A percentile compares a stretch with the other conserved stretches of the same genome.
Evolutionary conservation across 2,888 invertebrate species (phyloP).

Genomic region (Microctonus brassicae): DNA sequence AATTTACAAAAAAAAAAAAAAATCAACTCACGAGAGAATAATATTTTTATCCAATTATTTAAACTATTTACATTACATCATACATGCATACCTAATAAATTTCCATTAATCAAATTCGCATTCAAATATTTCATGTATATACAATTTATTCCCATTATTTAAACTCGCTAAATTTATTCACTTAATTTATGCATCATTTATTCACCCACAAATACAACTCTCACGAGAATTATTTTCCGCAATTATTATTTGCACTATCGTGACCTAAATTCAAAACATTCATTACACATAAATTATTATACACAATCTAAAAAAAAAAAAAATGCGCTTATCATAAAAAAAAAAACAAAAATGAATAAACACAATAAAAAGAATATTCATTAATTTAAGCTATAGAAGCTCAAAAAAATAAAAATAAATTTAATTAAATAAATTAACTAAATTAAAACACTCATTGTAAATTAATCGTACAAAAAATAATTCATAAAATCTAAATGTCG

Average conservation of each 20-base stretch:
- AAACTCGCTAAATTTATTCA: not conserved
- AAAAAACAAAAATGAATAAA: too few species aligned
- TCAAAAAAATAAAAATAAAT: conserved; percentile 45
- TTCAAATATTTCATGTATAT: too few species aligned
- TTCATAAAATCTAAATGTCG: conserved; percentile 55
- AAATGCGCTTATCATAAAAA: conserved; percentile 7
- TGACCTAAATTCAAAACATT: not conserved
- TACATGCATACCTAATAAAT: too few species aligned
- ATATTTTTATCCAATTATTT: too few species aligned
- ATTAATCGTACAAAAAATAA: conserved; percentile 53
- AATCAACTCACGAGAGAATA: too few species aligned
- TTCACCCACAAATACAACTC: too few species aligned
- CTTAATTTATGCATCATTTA: not conserved
- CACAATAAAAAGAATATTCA: conserved; percentile 49
- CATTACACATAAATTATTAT: not conserved
- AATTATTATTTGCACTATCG: not conserved
- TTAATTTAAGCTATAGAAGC: conserved; percentile 58
- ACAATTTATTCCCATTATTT: not conserved
- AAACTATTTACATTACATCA: too few species aligned
- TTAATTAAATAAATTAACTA: not conserved
- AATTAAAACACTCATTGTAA: conserved; percentile 49
- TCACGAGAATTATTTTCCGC: not conserved
- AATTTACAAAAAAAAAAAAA: too few species aligned
- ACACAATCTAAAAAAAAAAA: not conserved
- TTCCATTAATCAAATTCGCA: too few species aligned